These are phyloP conservation scores for Alcis repandata DNA, from an alignment of 2,888 invertebrate species.

Conservation along the genomic window DNA sequence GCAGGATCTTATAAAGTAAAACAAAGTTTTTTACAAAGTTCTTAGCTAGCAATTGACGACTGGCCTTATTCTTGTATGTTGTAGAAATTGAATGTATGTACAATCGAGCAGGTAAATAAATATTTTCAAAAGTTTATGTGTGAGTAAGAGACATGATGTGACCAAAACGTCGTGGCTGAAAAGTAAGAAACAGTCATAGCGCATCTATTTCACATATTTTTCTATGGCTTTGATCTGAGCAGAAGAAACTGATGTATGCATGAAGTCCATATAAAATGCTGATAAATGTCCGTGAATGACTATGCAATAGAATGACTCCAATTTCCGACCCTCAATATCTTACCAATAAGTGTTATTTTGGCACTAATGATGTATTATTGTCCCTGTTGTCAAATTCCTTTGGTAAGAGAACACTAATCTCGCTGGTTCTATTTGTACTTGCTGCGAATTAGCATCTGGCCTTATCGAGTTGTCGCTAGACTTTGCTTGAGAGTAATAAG, in stretches of 20 bases:
- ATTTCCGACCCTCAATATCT: slow-evolving; percentile 59
- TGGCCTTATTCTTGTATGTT: background rate
- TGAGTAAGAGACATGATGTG: slow-evolving; percentile 8
- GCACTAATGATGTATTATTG: slow-evolving; percentile 70
- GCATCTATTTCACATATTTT: slow-evolving; percentile 2
- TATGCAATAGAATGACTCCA: slow-evolving; percentile 62
- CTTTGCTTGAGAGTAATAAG: slow-evolving; percentile 79
- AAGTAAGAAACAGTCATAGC: slow-evolving; percentile 10
- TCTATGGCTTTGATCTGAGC: slow-evolving; percentile 21
- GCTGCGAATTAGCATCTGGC: slow-evolving; percentile 82
- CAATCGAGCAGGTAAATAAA: background rate
- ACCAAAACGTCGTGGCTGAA: slow-evolving; percentile 2
- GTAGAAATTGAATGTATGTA: background rate
- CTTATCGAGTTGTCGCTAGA: slow-evolving; percentile 80
- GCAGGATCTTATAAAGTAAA: background rate
- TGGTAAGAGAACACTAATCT: slow-evolving; percentile 74
- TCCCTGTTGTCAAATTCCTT: slow-evolving; percentile 76
- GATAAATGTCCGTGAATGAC: slow-evolving; percentile 50
- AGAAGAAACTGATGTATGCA: slow-evolving; percentile 42
- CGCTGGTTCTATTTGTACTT: slow-evolving; percentile 82
- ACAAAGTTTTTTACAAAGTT: background rate
- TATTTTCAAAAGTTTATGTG: background rate
- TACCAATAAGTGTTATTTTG: slow-evolving; percentile 75
- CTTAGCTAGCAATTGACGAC: background rate
- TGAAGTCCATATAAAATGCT: slow-evolving; percentile 48